Base-by-base conservation (phyloP, 1,140 invertebrate species). In the Aphelinus certus region DNA sequence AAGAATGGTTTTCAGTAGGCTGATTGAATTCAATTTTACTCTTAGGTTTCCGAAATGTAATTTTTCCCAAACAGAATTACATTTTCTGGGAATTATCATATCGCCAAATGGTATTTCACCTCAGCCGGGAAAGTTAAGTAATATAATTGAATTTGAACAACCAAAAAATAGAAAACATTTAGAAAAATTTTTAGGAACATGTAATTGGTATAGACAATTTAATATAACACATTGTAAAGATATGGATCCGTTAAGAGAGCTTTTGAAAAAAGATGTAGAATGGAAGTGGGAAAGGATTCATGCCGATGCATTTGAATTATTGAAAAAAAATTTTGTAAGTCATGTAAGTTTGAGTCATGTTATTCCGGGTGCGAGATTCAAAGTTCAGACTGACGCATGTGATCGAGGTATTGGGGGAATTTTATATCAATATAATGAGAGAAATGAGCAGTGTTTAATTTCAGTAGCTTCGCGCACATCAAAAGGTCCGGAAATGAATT, bases 191-290 rank as follows among this genome's bases (percentile, higher is more conserved):
- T 60, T 86, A 7, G 83, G 84, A 0, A 51, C 85, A 2, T 81
- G 83, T 64, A 80, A 80, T 57, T 85, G 76, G 76, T 86, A 86
- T 68, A 64, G 84, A 53, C 51, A 78, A 61, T 87, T 85, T 75
- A 75, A 76, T 49, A 60, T 76, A 7, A 67, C 79, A 70, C 81
- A 82, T 76, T 76, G 71, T 43, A 55, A 72, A 64, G 7, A 43
- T 55, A 79, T 79, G 6, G 26, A 49, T 7, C 79, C 79, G 2
- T 75, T 85, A 7, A 76, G 76, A 43, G 26, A 80, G 2, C 67
- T 85, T 49, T 67, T 84, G 5, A 47, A 49, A 51, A 9, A 64
- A 60, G 48, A 60, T 2, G 26, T 42, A 1, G 45, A 48, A 45
- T 71, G 74, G 74, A 76, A 51, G 9, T 68, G 70, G 75, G 56